Conservation (phyloP, 1,140 invertebrate genomes). For the Diachasma alloeum region DNA sequence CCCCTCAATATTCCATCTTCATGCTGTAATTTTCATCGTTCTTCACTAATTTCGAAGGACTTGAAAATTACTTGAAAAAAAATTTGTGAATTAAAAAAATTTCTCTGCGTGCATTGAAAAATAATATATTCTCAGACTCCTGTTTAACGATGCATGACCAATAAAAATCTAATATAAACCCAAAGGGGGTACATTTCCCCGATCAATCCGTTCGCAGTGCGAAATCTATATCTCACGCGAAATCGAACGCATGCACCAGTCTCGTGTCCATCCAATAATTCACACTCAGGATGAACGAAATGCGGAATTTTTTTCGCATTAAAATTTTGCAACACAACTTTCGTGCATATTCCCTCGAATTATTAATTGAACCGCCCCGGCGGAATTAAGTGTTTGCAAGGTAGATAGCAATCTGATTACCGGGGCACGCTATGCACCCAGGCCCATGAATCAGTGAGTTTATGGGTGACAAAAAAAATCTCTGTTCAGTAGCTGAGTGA, state of each 20-base stretch:
- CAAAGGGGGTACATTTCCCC: background rate
- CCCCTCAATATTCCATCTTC: no score
- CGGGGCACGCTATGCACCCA: background rate
- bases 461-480: constrained; percentile 2
- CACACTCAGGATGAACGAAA: background rate
- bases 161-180: background rate
- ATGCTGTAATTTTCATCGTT: no score
- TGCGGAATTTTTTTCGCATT: background rate
- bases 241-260: background rate
- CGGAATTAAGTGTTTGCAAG: background rate
- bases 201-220: background rate
- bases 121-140: background rate
- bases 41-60: no score
- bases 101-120: no score
- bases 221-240: background rate
- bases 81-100: no score
- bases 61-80: no score
- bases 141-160: background rate
- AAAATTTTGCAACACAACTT: background rate
- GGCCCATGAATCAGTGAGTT: background rate
- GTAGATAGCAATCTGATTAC: background rate
- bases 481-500: background rate
- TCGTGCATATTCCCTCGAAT: background rate
- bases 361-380: background rate
- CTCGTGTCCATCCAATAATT: background rate